Percentiles rank a stretch among this genome's conserved stretches.
Evolutionary conservation across 2,797 vertebrate genomes (phyloP).

Genomic region (Helicolenus hilgendorfi): DNA sequence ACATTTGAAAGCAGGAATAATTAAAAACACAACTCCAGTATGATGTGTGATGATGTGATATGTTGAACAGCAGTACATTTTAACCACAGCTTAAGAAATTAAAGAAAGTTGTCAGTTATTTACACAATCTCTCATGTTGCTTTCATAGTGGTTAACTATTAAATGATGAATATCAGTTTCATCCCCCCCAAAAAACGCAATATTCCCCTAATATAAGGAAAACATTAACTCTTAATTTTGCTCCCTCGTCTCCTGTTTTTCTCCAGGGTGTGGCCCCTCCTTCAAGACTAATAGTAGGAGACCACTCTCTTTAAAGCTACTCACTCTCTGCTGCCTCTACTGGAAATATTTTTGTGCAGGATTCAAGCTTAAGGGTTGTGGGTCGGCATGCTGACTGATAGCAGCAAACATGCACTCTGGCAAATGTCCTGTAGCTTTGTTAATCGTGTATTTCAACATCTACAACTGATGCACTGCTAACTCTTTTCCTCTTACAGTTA

Average conservation of each 20-base stretch:
- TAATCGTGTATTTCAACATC: constrained; percentile 5
- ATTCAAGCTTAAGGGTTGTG: constrained; percentile 40
- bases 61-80: constrained; percentile 18
- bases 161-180: background rate
- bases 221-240: constrained; percentile 18
- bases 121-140: background rate
- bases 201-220: background rate
- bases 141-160: constrained; percentile 1
- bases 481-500: constrained; percentile 7
- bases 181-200: background rate
- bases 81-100: constrained; percentile 11
- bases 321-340: constrained; percentile 87
- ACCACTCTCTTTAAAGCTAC: constrained; percentile 93
- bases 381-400: constrained; percentile 48
- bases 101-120: background rate
- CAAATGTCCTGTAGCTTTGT: constrained; percentile 35
- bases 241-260: constrained; percentile 68
- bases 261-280: constrained; percentile 91
- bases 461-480: background rate
- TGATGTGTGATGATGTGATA: constrained; percentile 2
- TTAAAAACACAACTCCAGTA: constrained; percentile 28
- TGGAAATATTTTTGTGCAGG: constrained; percentile 72
- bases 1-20: constrained; percentile 22
- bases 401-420: constrained; percentile 16
- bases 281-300: constrained; percentile 97